Conservation (phyloP, 2,888 invertebrate species). For the Xylota sylvarum region DNA sequence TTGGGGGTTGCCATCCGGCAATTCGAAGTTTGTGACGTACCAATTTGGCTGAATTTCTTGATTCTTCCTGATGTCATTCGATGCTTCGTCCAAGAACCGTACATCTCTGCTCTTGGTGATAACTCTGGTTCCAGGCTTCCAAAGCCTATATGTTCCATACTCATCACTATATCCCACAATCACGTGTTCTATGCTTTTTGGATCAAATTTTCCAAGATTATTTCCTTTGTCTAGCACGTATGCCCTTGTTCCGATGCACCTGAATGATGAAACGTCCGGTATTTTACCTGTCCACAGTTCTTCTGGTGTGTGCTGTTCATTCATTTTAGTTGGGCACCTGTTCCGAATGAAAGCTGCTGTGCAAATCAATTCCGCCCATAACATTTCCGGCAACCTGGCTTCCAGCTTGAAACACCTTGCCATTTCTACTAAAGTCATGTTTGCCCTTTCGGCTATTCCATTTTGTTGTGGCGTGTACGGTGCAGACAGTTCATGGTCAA, state of each 20-base stretch:
- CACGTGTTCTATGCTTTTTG: not conserved
- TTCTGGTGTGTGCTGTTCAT: too few relatives aligned
- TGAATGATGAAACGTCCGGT: too few relatives aligned
- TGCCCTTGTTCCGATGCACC: too few relatives aligned
- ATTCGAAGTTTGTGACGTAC: not conserved
- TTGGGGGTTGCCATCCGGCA: too few relatives aligned
- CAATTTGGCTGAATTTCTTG: slow-evolving; percentile 2
- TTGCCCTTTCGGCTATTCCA: slow-evolving; percentile 3
- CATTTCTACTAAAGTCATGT: slow-evolving; percentile 26
- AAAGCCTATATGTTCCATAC: not conserved
- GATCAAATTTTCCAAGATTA: slow-evolving; percentile 16
- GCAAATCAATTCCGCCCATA: slow-evolving; percentile 34
- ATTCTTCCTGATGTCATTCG: too few relatives aligned
- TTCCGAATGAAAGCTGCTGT: slow-evolving; percentile 11
- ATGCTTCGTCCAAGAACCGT: slow-evolving; percentile 10
- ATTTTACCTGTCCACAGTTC: slow-evolving; percentile 26
- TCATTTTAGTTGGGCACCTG: too few relatives aligned
- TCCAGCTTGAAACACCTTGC: slow-evolving; percentile 14
- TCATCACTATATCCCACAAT: too few relatives aligned
- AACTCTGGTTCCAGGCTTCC: not conserved
- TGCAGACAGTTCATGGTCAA: slow-evolving; percentile 7
- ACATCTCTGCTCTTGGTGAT: slow-evolving; percentile 17
- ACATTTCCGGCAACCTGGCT: slow-evolving; percentile 5
- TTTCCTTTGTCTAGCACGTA: slow-evolving; percentile 16
- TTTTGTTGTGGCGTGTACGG: slow-evolving; percentile 35